Conservation (phyloP, 1,140 invertebrate genomes). For the Plectrocnemia conspersa region DNA sequence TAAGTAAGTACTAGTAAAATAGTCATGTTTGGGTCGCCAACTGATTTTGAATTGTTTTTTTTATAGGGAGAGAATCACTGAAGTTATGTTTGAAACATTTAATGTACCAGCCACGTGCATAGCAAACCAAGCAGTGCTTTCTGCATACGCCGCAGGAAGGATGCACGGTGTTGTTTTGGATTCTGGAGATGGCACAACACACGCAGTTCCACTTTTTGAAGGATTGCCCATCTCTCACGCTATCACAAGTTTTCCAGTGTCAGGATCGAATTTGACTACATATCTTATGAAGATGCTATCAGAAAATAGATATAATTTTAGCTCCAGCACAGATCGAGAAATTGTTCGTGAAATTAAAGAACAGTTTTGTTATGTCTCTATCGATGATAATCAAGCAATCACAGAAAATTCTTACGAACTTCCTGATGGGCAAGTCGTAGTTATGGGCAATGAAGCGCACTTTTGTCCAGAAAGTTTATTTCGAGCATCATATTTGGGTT, state of each 20-base stretch:
- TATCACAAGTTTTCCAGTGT: slow-evolving; percentile 80
- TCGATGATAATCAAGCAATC: slow-evolving; percentile 95
- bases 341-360: slow-evolving; percentile 92
- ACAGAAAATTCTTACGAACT: slow-evolving; percentile 83
- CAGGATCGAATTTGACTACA: slow-evolving; percentile 81
- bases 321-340: slow-evolving; percentile 78
- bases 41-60: too few relatives aligned
- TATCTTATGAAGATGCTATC: slow-evolving; percentile 89
- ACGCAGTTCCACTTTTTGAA: slow-evolving; percentile 87
- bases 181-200: slow-evolving; percentile 82
- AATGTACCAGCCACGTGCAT: slow-evolving; percentile 84
- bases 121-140: slow-evolving; percentile 78
- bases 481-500: slow-evolving; percentile 83
- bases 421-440: slow-evolving; percentile 85
- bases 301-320: slow-evolving; percentile 75
- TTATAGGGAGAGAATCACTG: slow-evolving; percentile 73
- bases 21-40: too few relatives aligned
- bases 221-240: slow-evolving; percentile 80
- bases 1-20: too few relatives aligned
- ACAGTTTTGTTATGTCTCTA: slow-evolving; percentile 85
- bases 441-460: slow-evolving; percentile 91
- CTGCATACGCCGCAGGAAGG: slow-evolving; percentile 83
- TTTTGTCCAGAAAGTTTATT: slow-evolving; percentile 87
- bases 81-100: slow-evolving; percentile 73
- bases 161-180: slow-evolving; percentile 86